phyloP scores from a whole-genome alignment of 2,797 vertebrate species.

The Sciurus vulgaris region DNA sequence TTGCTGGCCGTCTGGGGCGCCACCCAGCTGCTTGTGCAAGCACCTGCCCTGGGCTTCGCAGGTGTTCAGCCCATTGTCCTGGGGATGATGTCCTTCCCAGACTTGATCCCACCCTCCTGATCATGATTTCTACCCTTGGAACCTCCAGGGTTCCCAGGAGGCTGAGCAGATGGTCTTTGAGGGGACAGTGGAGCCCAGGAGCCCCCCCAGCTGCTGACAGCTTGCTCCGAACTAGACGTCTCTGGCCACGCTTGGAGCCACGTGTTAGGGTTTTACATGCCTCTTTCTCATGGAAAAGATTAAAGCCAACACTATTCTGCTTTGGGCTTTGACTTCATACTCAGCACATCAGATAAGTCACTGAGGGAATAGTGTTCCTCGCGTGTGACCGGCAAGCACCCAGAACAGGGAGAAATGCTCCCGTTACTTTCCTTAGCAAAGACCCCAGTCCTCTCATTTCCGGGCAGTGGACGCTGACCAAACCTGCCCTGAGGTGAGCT shows the following conservation, averaged over 20 bases:
- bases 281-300: conserved; percentile 74
- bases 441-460: not conserved
- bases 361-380: conserved; percentile 31
- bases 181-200: not conserved
- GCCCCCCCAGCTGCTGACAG: conserved; percentile 14
- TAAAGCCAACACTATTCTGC: conserved; percentile 74
- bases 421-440: not conserved
- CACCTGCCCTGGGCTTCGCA: accelerated
- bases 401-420: not conserved
- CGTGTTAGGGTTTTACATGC: conserved; percentile 76
- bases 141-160: accelerated
- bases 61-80: not conserved
- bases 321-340: conserved; percentile 40
- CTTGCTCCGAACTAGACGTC: conserved; percentile 75
- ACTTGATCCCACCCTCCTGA: not conserved
- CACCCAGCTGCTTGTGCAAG: not conserved
- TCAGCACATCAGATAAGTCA: conserved; percentile 63
- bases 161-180: not conserved
- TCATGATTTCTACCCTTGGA: not conserved
- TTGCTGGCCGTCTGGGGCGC: accelerated
- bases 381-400: not conserved
- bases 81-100: not conserved
- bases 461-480: not conserved
- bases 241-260: conserved; percentile 45
- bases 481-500: not conserved